Conservation (phyloP, 2,113 vertebrate species). For the Pelvicachromis taeniatus region DNA sequence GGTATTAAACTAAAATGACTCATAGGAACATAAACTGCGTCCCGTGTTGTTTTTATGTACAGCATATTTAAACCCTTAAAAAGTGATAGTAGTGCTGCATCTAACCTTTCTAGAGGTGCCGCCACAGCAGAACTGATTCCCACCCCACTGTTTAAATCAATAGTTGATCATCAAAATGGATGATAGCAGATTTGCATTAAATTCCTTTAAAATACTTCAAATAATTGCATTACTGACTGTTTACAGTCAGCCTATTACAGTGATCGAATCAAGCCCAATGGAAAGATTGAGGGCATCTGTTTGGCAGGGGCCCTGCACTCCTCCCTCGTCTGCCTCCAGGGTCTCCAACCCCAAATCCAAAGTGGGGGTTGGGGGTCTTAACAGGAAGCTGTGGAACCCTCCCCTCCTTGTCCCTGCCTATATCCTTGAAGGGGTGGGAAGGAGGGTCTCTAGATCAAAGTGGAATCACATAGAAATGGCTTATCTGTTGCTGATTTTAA, state of each 20-base stretch:
- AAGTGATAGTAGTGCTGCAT: neutral
- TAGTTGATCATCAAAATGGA: neutral
- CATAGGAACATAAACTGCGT: neutral
- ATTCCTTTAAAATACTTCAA: conserved; percentile 4
- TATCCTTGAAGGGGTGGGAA: neutral
- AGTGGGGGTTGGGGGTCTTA: conserved; percentile 9
- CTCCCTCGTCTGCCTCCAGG: conserved; percentile 17
- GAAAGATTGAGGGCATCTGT: conserved; percentile 30
- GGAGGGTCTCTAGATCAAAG: conserved; percentile 61
- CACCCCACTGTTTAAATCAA: neutral
- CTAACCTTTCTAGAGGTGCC: neutral
- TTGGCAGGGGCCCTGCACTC: conserved; percentile 7
- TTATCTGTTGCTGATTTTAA: conserved; percentile 76
- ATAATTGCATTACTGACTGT: conserved; percentile 14
- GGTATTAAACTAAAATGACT: neutral
- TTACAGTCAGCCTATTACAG: conserved; percentile 14
- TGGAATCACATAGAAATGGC: conserved; percentile 48
- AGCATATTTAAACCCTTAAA: neutral
- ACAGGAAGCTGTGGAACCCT: conserved; percentile 45
- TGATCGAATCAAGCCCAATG: neutral
- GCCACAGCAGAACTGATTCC: neutral
- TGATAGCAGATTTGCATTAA: neutral
- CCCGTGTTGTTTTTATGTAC: neutral
- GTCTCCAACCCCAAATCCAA: conserved; percentile 29
- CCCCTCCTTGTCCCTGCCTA: neutral